Base-by-base conservation (phyloP, 1,140 invertebrate genomes). In the Anastrepha obliqua region DNA sequence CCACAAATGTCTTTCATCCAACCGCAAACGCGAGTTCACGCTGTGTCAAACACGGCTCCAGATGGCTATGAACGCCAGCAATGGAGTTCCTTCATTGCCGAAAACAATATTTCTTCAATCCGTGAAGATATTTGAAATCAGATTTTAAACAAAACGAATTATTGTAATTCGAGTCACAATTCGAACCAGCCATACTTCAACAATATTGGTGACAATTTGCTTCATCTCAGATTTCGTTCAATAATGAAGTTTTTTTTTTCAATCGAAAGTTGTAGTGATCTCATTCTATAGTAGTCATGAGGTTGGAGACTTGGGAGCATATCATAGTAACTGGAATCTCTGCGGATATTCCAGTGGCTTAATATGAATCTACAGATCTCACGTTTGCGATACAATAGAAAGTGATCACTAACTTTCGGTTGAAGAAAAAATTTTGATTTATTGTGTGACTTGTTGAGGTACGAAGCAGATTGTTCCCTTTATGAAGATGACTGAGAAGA, bases 41-140 rank as follows among this genome's bases (percentile, higher is more conserved):
- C 85, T 62, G 58, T 81, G 74, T 29, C 47, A 4, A 55, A 17
- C 74, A 81, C 74, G 74, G 74, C 74, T 81, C 7, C 74, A 5
- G 17, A 60, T 86, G 85, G 85, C 85, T 86, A n/a, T 29, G 85
- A 42, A 62, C 85, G 85, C 85, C 85, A 85, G 64, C 67, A 42
- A 44, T 44, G 67, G 67, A 70, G 42, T 70, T 39, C 67, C 15
- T 65, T n/a, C 64, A 20, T 65, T 39, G 64, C 64, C 17, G 29
- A 47, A 29, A 55, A 51, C 17, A 85, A 29, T 29, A 17, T 17
- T 3, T 74, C 67, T 67, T 47, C 67, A 44, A 74, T 17, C 44
- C 42, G 17, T 74, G 67, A 74, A 47, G 64, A 74, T 3, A 13
- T 44, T 44, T 4, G 17, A 13, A 29, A 29, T 29, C 7, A 29